Conservation (phyloP, 1,140 invertebrate species). For the Lutraria rhynchaena region DNA sequence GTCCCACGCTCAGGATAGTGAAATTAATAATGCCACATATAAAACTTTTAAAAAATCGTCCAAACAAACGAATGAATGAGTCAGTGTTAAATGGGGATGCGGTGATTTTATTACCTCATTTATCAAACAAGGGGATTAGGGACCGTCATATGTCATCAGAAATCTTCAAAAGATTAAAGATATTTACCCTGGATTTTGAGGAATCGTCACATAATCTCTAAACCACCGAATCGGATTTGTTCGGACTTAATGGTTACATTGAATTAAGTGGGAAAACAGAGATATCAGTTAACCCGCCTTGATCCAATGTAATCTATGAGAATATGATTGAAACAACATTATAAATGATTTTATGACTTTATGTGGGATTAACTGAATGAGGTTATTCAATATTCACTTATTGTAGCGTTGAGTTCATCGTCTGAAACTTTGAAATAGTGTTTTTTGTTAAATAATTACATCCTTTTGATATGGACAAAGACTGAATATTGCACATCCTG, state of each 20-base stretch:
- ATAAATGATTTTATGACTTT: not conserved
- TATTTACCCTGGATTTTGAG: slow-evolving; percentile 52
- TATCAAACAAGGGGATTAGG: slow-evolving; percentile 44
- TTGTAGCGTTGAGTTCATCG: no score
- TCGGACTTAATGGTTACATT: slow-evolving; percentile 8
- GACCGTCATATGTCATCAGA: slow-evolving; percentile 30
- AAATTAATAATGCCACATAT: no score
- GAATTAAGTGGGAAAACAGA: slow-evolving; percentile 7
- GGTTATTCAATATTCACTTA: no score
- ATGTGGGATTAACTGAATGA: no score
- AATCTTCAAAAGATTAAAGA: slow-evolving; percentile 18
- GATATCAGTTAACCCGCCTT: slow-evolving; percentile 18
- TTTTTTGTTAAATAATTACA: no score
- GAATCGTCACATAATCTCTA: slow-evolving; percentile 45
- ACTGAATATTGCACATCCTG: no score
- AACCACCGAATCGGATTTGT: slow-evolving; percentile 42
- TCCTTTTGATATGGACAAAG: no score
- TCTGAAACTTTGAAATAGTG: no score
- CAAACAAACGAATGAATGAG: no score
- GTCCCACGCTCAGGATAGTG: no score
- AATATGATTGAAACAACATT: slow-evolving; percentile 32
- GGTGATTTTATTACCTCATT: slow-evolving; percentile 8
- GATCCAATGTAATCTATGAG: slow-evolving; percentile 27
- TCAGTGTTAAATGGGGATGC: no score
- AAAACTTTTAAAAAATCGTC: no score